Conservation (phyloP, 1,140 invertebrate species). For the Cylas formicarius region DNA sequence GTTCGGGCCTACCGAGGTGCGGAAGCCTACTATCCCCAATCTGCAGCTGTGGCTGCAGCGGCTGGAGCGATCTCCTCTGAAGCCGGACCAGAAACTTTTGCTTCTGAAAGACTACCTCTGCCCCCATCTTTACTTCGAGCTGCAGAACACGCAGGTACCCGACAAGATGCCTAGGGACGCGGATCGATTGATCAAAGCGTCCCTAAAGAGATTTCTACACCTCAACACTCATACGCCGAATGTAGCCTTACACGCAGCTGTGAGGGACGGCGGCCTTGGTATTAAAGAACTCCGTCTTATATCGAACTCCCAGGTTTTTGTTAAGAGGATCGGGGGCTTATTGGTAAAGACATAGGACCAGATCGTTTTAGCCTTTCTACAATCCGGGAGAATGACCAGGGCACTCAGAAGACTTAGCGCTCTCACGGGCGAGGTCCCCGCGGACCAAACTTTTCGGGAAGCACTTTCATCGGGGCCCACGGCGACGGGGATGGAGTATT, state of each 20-base stretch:
- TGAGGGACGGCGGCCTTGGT: slow-evolving; percentile 28
- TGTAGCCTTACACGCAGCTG: slow-evolving; percentile 17
- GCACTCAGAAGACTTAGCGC: too few relatives aligned
- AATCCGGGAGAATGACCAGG: too few relatives aligned
- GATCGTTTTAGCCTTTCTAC: too few relatives aligned
- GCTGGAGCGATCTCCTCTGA: slow-evolving; percentile 26
- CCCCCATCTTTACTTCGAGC: slow-evolving; percentile 17
- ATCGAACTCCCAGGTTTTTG: too few relatives aligned
- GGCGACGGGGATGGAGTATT: slow-evolving; percentile 11
- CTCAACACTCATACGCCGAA: slow-evolving; percentile 16
- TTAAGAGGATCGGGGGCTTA: too few relatives aligned
- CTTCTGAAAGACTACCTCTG: slow-evolving; percentile 16
- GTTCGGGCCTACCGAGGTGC: slow-evolving; percentile 18
- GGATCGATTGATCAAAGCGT: slow-evolving; percentile 18
- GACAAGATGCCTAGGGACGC: slow-evolving; percentile 6
- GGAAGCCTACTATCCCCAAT: slow-evolving; percentile 17
- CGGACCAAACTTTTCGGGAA: neutral
- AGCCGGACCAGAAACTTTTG: slow-evolving; percentile 32
- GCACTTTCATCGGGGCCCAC: neutral
- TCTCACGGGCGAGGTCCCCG: neutral
- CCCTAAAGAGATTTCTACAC: slow-evolving; percentile 18
- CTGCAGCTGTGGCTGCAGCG: slow-evolving; percentile 14
- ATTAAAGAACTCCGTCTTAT: slow-evolving; percentile 15
- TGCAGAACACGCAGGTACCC: slow-evolving; percentile 21
- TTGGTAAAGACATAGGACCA: too few relatives aligned